Percentiles rank a stretch among this genome's conserved stretches.
These are phyloP conservation scores for Hybognathus amarus DNA, from an alignment of 2,797 vertebrate species.

Conservation along the genomic window DNA sequence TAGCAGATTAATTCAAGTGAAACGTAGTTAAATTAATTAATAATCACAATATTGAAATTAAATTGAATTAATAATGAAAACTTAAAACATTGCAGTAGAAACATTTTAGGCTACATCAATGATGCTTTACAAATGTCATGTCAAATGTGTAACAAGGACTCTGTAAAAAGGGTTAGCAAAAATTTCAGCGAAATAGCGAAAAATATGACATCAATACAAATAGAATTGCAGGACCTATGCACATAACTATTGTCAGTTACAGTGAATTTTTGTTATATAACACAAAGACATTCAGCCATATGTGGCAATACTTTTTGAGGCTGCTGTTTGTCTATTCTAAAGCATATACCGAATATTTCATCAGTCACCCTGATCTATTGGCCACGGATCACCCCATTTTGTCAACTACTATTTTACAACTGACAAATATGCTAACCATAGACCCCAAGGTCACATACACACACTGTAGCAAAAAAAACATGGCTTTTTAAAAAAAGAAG, in stretches of 20 bases:
- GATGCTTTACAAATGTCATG: not conserved
- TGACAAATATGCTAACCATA: not conserved
- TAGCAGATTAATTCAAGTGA: no score
- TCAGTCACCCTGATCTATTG: not conserved
- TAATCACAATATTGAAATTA: no score
- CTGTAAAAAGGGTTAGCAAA: no score
- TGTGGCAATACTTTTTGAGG: not conserved
- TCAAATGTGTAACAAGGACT: not conserved
- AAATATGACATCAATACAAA: not conserved
- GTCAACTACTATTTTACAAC: not conserved
- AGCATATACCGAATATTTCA: not conserved
- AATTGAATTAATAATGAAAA: no score
- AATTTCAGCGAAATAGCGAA: no score
- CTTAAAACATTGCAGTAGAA: no score
- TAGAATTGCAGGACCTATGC: not conserved
- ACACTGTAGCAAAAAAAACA: not conserved
- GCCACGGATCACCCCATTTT: not conserved
- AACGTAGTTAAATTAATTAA: no score
- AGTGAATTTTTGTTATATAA: not conserved
- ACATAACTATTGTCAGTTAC: not conserved
- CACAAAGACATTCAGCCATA: not conserved
- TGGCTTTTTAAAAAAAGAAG: constrained; percentile 40
- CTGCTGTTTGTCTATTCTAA: not conserved
- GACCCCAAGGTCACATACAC: not conserved
- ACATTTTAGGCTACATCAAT: no score